Evolutionary conservation across 1,140 invertebrate genomes (phyloP), one percentile per base, ranked within the genome.

Genomic region (Reticulitermes speratus): DNA sequence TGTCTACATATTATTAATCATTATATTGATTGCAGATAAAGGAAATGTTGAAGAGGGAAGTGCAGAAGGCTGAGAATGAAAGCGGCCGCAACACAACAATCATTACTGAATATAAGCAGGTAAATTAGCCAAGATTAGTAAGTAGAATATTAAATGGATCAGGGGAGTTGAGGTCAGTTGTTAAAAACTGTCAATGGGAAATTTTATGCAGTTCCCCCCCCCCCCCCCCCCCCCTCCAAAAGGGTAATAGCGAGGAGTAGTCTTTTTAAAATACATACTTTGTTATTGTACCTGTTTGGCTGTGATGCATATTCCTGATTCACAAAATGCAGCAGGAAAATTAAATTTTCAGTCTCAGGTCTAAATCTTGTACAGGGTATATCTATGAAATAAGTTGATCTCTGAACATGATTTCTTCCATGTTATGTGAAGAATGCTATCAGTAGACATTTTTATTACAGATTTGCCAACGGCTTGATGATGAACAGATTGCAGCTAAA

Each of bases 71-170:
- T n/a, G 95, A 97, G 88, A 90, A 92, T 14, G 96, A 97, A 88
- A 94, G 93, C 87, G 92, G 91, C 44, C 93, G 95, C 88, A 97
- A 96, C 88, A 92, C 93, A 52, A 93, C 93, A 48, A 97, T 98
- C 69, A 97, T 98, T 88, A 92, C 94, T 83, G 98, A 99, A 89
- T 99, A 99, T 90, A 99, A 99, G 92, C 93, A 95, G 91, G 94
- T 95, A 89, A 88, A 83, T 19, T 55, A 5, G 16, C 52, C 19
- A 21, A 55, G 52, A 55, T 12, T 55, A 21, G 14, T 55, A 55
- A 55, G 52, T 55, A 55, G 19, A 55, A 55, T 55, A 55, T 55
- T 12, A 55, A 55, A 55, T 55, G 52, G 1, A 55, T 55, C 1
- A 55, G 14, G 19, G 52, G 52, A 55, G 52, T 55, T 55, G 14